Conservation (phyloP, 2,888 invertebrate genomes). For the Dione vanillae region DNA sequence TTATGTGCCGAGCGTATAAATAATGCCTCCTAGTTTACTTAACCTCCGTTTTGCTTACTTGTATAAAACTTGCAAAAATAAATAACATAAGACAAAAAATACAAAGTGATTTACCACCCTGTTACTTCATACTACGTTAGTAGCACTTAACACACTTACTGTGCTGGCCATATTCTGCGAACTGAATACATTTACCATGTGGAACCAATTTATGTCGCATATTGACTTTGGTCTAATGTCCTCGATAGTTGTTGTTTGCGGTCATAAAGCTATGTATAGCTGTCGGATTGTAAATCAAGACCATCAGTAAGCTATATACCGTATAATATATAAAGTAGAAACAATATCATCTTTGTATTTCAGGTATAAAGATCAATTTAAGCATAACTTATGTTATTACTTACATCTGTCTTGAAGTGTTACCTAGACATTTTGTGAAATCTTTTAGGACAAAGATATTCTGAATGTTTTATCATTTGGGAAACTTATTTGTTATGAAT, state of each 20-base stretch:
- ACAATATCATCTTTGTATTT: background rate
- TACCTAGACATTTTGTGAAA: background rate
- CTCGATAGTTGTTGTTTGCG: background rate
- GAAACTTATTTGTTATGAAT: constrained; percentile 13
- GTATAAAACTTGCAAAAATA: background rate
- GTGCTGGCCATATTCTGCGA: background rate
- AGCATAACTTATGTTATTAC: background rate
- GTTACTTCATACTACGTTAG: background rate
- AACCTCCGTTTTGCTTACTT: background rate
- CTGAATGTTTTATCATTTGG: constrained; percentile 13
- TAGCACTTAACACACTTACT: background rate
- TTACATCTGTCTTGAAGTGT: constrained; percentile 3
- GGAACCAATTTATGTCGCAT: constrained; percentile 2
- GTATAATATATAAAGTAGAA: no score
- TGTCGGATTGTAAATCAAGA: background rate
- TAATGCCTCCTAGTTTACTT: background rate
- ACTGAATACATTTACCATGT: background rate
- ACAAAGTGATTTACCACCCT: background rate
- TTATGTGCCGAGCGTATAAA: background rate
- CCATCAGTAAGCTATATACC: no score
- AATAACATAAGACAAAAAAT: background rate
- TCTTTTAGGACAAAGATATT: background rate
- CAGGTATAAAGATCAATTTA: background rate
- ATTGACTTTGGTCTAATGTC: background rate
- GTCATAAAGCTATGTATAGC: background rate